A percentile compares a stretch with the other conserved stretches of the same genome.
phyloP scores from a whole-genome alignment of 2,113 vertebrate genomes.

The Mastomys natalensis region DNA sequence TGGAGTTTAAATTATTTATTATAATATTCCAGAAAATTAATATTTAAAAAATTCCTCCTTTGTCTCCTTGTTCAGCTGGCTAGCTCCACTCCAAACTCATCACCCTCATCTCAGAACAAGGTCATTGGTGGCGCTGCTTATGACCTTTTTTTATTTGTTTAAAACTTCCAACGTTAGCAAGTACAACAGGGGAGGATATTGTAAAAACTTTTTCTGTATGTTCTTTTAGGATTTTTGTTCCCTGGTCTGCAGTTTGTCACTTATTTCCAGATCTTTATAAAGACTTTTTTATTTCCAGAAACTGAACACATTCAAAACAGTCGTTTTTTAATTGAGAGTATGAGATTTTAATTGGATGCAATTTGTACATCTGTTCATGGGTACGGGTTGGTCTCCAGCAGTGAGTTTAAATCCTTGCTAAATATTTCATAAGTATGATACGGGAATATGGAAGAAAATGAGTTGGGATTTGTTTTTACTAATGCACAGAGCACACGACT shows the following conservation, averaged over 20 bases:
- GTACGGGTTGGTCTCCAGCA: not conserved
- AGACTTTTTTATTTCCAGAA: conserved; percentile 37
- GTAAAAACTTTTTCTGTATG: not conserved
- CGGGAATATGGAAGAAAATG: not conserved
- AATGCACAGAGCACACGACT: not conserved
- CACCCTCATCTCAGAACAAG: not conserved
- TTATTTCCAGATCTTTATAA: conserved; percentile 16
- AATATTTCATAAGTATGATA: conserved; percentile 19
- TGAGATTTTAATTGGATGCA: not conserved
- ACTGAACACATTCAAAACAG: not conserved
- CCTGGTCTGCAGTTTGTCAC: not conserved
- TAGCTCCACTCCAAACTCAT: not conserved
- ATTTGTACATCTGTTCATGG: not conserved
- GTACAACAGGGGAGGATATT: not conserved
- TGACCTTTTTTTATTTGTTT: conserved; percentile 26
- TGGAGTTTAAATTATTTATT: conserved; percentile 4
- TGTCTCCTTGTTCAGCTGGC: not conserved
- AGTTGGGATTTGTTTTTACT: not conserved
- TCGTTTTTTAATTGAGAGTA: conserved; percentile 33
- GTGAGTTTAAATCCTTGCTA: not conserved
- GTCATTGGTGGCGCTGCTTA: not conserved
- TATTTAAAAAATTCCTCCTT: not conserved
- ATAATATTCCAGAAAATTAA: not conserved
- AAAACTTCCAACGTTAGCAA: conserved; percentile 19
- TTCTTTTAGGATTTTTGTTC: not conserved